These are phyloP conservation scores for Ciconia boyciana DNA, from an alignment of 2,113 vertebrate species.

Conservation along the genomic window DNA sequence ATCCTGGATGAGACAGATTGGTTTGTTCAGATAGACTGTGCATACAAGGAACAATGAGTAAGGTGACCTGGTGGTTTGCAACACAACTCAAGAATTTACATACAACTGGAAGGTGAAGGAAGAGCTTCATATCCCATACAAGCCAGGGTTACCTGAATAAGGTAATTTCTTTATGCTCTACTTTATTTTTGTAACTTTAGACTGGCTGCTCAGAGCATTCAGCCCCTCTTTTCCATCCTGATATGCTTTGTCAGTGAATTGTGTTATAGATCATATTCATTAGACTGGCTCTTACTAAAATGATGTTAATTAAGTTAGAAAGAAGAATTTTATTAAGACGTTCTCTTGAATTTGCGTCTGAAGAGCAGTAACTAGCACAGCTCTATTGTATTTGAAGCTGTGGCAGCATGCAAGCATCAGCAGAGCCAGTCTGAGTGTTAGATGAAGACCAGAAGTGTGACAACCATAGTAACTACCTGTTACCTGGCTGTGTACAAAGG, in stretches of 20 bases:
- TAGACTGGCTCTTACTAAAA: neutral
- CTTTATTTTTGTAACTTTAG: neutral
- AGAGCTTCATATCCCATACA: neutral
- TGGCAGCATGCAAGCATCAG: neutral
- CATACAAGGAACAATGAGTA: neutral
- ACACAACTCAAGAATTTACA: neutral
- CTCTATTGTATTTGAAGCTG: neutral
- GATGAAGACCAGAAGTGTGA: neutral
- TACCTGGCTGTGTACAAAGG: neutral
- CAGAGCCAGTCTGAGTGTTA: neutral
- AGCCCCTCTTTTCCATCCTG: neutral
- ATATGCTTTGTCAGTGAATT: neutral
- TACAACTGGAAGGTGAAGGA: neutral
- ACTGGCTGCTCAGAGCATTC: neutral
- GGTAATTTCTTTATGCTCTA: constrained; percentile 21
- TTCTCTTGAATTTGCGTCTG: neutral
- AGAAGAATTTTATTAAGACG: neutral
- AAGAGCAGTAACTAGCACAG: neutral
- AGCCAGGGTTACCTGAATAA: neutral
- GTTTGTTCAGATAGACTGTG: neutral
- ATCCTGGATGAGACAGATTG: neutral
- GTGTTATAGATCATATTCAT: neutral
- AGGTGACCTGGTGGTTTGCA: neutral
- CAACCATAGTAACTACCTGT: neutral
- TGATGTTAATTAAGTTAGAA: neutral